phyloP scores from a whole-genome alignment of 2,797 vertebrate species.

The Acestrorhynchus altus region DNA sequence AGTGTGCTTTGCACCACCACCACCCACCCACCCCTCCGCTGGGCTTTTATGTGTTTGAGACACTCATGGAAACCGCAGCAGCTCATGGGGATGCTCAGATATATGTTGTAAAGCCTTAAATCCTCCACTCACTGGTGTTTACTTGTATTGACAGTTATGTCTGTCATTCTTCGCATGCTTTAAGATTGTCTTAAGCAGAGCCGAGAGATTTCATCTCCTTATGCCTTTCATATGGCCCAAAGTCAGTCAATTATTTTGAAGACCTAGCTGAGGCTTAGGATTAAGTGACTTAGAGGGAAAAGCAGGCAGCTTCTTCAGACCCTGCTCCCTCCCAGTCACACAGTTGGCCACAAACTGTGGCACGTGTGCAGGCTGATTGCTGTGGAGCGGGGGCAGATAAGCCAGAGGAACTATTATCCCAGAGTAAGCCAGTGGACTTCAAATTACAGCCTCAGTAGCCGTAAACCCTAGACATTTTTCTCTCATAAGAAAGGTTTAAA shows the following conservation, averaged over 20 bases:
- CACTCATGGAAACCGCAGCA: background rate
- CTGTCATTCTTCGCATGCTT: constrained; percentile 10
- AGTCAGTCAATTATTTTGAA: constrained; percentile 72
- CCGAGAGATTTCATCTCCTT: constrained; percentile 59
- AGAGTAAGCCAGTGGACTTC: constrained; percentile 70
- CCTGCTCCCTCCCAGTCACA: constrained; percentile 48
- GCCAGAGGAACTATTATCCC: constrained; percentile 75
- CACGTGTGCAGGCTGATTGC: constrained; percentile 72
- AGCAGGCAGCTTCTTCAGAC: constrained; percentile 56
- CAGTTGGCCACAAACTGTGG: constrained; percentile 70
- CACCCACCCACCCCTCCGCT: background rate
- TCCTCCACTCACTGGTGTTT: constrained; percentile 2
- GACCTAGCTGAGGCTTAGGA: constrained; percentile 62
- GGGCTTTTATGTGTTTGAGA: constrained; percentile 3
- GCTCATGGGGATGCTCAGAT: background rate
- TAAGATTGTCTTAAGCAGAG: constrained; percentile 52
- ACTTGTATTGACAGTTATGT: background rate
- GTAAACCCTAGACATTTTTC: constrained; percentile 69
- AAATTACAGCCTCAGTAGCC: constrained; percentile 73
- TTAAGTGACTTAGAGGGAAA: constrained; percentile 71
- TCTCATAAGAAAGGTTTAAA: background rate
- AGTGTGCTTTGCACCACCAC: background rate
- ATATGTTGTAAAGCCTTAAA: constrained; percentile 6
- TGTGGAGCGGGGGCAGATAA: constrained; percentile 72
- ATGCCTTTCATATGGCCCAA: constrained; percentile 64